phyloP scores from a whole-genome alignment of 2,797 vertebrate species.

The Eurystomus glaucurus region DNA sequence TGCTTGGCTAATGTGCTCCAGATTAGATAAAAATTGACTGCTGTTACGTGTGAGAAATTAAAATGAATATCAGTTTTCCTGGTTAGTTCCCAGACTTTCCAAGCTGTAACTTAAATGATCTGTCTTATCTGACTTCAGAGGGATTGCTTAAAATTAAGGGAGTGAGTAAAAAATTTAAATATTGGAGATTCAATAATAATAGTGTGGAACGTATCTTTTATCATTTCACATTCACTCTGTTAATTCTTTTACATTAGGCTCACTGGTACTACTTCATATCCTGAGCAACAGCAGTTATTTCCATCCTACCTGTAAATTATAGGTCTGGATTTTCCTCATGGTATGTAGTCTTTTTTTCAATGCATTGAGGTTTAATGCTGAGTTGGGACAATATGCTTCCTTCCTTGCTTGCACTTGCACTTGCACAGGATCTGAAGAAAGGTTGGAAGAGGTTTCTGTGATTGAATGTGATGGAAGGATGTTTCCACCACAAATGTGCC shows the following conservation, averaged over 20 bases:
- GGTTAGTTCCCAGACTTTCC: not conserved
- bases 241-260: not conserved
- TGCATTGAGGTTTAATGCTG: not conserved
- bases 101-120: not conserved
- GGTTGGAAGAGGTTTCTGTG: accelerated
- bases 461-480: not conserved
- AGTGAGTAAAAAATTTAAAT: not conserved
- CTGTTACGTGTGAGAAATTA: not conserved
- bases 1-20: not conserved
- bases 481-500: accelerated
- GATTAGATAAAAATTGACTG: not conserved
- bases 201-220: not conserved
- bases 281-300: not conserved
- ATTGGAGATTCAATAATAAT: not conserved
- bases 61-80: not conserved
- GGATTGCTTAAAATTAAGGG: not conserved
- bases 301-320: not conserved
- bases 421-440: not conserved
- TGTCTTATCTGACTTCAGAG: not conserved
- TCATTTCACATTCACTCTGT: not conserved
- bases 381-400: not conserved
- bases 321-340: not conserved
- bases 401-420: not conserved
- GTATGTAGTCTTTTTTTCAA: not conserved
- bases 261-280: not conserved